phyloP scores from a whole-genome alignment of 1,140 invertebrate genomes.

The Aphaenogaster rudis region DNA sequence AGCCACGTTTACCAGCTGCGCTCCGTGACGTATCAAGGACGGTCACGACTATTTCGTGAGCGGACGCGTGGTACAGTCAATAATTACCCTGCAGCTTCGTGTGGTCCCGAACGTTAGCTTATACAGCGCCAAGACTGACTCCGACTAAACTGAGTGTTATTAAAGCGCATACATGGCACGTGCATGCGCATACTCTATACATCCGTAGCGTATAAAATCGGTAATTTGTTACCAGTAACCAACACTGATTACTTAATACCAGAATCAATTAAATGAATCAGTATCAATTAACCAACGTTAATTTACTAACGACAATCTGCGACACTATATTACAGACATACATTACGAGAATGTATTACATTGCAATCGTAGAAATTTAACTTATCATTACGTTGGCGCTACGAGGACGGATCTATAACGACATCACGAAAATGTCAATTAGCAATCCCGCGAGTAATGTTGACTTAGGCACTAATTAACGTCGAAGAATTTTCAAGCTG shows the following conservation, averaged over 20 bases:
- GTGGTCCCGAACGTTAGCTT: not conserved
- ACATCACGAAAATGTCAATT: conserved; percentile 25
- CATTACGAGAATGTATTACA: not conserved
- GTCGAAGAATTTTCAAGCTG: conserved; percentile 11
- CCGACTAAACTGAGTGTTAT: not conserved
- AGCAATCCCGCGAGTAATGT: conserved; percentile 1
- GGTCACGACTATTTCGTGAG: conserved; percentile 33
- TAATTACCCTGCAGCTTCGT: conserved; percentile 32
- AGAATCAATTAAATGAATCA: not conserved
- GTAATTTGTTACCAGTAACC: not conserved
- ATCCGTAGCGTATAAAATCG: not conserved
- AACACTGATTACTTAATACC: not conserved
- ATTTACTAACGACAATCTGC: not conserved
- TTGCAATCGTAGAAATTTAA: not conserved
- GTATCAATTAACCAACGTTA: conserved; percentile 29
- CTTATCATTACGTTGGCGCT: not conserved
- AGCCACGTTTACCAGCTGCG: conserved; percentile 21
- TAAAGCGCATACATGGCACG: not conserved
- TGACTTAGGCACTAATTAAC: conserved; percentile 30
- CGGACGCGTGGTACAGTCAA: conserved; percentile 33
- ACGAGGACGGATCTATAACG: not conserved
- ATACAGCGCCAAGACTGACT: not conserved
- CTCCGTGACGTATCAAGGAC: conserved; percentile 38
- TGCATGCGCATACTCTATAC: not conserved
- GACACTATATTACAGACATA: not conserved